Evolutionary conservation across 2,113 vertebrate species (phyloP).

Genomic region (Cisticola juncidis): DNA sequence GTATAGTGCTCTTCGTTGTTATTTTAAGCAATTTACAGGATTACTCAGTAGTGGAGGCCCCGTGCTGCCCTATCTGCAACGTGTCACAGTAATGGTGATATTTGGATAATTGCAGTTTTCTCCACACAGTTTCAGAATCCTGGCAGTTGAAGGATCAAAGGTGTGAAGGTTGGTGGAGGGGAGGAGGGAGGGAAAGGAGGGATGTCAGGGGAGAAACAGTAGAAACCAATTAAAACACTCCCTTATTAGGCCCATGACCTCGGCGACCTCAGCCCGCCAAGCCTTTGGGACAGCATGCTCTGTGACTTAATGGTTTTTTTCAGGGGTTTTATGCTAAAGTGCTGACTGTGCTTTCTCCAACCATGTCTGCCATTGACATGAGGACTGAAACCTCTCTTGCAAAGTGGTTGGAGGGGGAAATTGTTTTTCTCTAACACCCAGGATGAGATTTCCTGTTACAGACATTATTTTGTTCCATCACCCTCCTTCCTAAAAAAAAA

Average conservation of each 20-base stretch:
- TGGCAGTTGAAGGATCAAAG: slow-evolving; percentile 66
- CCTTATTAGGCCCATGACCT: slow-evolving; percentile 45
- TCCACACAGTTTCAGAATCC: slow-evolving; percentile 67
- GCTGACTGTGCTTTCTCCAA: slow-evolving; percentile 54
- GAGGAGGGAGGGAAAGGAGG: not conserved
- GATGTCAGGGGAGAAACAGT: slow-evolving; percentile 33
- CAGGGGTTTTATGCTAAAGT: slow-evolving; percentile 37
- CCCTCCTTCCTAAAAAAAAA: not conserved
- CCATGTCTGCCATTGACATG: not conserved
- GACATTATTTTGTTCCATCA: not conserved
- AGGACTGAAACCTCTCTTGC: not conserved
- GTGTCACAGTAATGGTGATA: slow-evolving; percentile 45
- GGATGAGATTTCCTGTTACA: not conserved
- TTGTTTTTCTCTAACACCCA: not conserved
- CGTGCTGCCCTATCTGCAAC: slow-evolving; percentile 27
- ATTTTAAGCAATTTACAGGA: slow-evolving; percentile 71
- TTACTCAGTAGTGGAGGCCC: slow-evolving; percentile 55
- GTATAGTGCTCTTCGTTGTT: slow-evolving; percentile 61
- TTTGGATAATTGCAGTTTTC: slow-evolving; percentile 71
- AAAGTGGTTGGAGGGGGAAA: not conserved
- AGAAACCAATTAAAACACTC: slow-evolving; percentile 67
- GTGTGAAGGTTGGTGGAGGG: slow-evolving; percentile 20
- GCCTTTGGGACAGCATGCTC: slow-evolving; percentile 42
- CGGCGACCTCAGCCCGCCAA: slow-evolving; percentile 39
- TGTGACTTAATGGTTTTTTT: slow-evolving; percentile 61